Percentiles rank a stretch among this genome's conserved stretches.
These are phyloP conservation scores for Notiomystis cincta DNA, from an alignment of 2,113 vertebrate genomes.

Conservation along the genomic window DNA sequence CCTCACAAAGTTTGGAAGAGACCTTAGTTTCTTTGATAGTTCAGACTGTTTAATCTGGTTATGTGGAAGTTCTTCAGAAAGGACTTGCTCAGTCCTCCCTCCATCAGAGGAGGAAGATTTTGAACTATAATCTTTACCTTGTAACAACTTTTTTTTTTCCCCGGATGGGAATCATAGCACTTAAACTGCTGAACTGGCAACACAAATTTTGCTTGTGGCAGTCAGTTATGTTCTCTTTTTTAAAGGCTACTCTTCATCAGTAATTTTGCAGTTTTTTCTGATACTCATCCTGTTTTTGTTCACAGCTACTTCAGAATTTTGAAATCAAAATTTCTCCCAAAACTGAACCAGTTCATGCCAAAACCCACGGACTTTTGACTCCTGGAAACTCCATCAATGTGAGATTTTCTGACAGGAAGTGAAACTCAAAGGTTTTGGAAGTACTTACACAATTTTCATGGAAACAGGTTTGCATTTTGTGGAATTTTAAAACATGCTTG, in stretches of 20 bases:
- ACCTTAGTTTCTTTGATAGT: background rate
- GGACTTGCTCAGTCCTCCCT: background rate
- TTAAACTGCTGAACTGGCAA: background rate
- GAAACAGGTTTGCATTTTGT: background rate
- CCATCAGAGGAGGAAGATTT: background rate
- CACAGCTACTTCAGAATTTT: slow-evolving; percentile 87
- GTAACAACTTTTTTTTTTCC: background rate
- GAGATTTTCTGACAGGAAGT: slow-evolving; percentile 78
- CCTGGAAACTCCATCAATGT: slow-evolving; percentile 79
- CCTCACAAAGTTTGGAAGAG: background rate
- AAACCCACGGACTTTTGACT: slow-evolving; percentile 86
- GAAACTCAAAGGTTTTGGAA: background rate
- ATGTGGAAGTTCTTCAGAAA: background rate
- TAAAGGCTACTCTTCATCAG: background rate
- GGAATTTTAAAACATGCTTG: background rate
- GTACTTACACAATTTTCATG: background rate
- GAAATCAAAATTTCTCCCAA: slow-evolving; percentile 76
- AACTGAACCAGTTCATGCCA: slow-evolving; percentile 76
- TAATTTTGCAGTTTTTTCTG: background rate
- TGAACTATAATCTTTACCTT: background rate
- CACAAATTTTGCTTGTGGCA: background rate
- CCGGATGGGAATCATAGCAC: background rate
- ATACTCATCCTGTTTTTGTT: background rate
- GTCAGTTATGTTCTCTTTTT: background rate
- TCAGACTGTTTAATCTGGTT: background rate